A percentile compares a stretch with the other conserved stretches of the same genome.
phyloP scores from a whole-genome alignment of 2,888 invertebrate species.

The Eledona agricola region DNA sequence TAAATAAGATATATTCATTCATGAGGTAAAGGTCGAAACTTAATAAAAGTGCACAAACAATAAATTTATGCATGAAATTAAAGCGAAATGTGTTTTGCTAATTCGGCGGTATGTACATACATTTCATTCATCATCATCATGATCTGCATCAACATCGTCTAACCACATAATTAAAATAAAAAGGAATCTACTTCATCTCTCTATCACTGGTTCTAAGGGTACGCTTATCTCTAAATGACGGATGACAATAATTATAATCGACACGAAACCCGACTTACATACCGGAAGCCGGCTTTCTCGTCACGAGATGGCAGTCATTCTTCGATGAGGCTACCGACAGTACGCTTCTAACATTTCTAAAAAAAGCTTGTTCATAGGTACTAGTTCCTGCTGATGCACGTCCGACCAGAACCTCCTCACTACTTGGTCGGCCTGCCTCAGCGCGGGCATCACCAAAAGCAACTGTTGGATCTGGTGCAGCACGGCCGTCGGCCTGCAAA shows the following conservation, averaged over 20 bases:
- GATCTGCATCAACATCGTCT: too few species aligned
- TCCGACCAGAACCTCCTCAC: constrained; percentile 91
- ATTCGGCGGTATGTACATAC: constrained; percentile 44
- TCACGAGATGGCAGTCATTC: constrained; percentile 20
- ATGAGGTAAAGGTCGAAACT: constrained; percentile 42
- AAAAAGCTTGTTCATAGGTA: constrained; percentile 96
- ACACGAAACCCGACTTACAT: constrained; percentile 1
- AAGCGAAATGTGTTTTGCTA: constrained; percentile 38
- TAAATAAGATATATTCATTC: constrained; percentile 42
- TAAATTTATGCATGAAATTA: constrained; percentile 36
- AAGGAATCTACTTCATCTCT: constrained; percentile 41
- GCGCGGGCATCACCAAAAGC: constrained; percentile 85
- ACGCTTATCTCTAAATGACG: constrained; percentile 31
- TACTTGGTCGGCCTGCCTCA: constrained; percentile 89
- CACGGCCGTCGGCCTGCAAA: constrained; percentile 74
- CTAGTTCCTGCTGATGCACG: constrained; percentile 86
- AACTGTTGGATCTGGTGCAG: constrained; percentile 84
- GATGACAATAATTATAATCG: constrained; percentile 34
- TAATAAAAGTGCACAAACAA: constrained; percentile 37
- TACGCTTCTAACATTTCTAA: constrained; percentile 94
- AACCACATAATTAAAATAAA: constrained; percentile 40
- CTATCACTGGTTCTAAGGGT: constrained; percentile 36
- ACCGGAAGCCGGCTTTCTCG: background rate
- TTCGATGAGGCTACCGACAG: constrained; percentile 65
- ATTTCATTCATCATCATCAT: too few species aligned